Evolutionary conservation across 2,888 invertebrate genomes (phyloP), one percentile per base, ranked within the genome.

Genomic region (Artemia sinica): DNA sequence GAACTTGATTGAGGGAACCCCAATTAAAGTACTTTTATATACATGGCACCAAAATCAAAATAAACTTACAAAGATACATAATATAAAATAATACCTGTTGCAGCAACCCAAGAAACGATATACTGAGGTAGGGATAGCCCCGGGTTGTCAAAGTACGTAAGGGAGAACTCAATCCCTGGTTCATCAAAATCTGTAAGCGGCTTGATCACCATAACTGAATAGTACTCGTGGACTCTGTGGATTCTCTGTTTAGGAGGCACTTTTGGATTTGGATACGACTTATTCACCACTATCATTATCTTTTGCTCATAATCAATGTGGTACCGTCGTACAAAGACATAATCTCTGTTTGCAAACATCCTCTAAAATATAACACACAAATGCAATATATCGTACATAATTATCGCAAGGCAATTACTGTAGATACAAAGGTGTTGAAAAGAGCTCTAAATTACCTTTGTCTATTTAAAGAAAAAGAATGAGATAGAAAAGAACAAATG

Each of bases 61-160:
- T 28, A 28, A 28, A 28, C 4, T 28, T 28, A 28, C 28, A 28
- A 28, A 28, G 28, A 28, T 2, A 28, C 28, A 28, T 28, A 28
- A 28, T 28, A 28, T 28, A 28, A 28, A 28, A 28, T 28, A 28
- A 28, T 74, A 81, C 81, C 81, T 73, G 78, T 77, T 75, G 80
- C 77, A 12, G 82, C 80, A 13, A 81, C 89, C 89, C 90, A 91
- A 0, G 85, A 81, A 48, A 84, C 84, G 66, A 88, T 80, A 63
- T 84, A 81, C 10, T 86, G 81, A 0, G 91, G 88, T 74, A 91
- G 84, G 67, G 85, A 84, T 5, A 86, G 80, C 0, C 89, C 90
- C 10, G 91, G 90, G 80, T 91, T 88, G 76, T 91, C 91, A 78
- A 86, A 91, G 78, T 91, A 91, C 0, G 91, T 91, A 58, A 91